Conservation (phyloP, 1,140 invertebrate species). For the Bactericera cockerelli region DNA sequence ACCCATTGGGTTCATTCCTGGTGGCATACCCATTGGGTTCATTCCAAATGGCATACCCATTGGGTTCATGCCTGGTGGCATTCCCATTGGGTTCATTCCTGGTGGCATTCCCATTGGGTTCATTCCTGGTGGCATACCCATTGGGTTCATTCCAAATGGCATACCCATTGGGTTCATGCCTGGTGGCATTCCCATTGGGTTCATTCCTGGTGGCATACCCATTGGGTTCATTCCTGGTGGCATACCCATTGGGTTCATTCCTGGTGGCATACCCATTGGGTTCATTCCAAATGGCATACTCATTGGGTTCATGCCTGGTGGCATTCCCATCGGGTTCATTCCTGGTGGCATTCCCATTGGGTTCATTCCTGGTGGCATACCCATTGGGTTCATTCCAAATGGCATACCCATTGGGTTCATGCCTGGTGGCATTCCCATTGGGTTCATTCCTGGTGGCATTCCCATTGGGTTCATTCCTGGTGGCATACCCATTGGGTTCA, state of each 20-base stretch:
- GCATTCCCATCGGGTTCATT: slow-evolving; percentile 6
- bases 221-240: neutral
- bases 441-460: neutral
- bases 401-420: neutral
- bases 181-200: neutral
- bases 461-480: neutral
- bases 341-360: neutral
- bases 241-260: slow-evolving; percentile 7
- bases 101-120: neutral
- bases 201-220: neutral
- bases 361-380: neutral
- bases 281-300: neutral
- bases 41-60: slow-evolving; percentile 1
- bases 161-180: neutral
- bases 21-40: neutral
- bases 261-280: slow-evolving; percentile 1
- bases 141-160: neutral
- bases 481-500: no score
- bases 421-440: neutral
- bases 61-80: neutral
- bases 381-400: neutral
- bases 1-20: neutral
- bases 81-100: neutral
- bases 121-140: neutral
- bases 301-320: neutral